These are phyloP conservation scores for Ciconia maguari DNA, from an alignment of 2,113 vertebrate genomes.

Conservation along the genomic window DNA sequence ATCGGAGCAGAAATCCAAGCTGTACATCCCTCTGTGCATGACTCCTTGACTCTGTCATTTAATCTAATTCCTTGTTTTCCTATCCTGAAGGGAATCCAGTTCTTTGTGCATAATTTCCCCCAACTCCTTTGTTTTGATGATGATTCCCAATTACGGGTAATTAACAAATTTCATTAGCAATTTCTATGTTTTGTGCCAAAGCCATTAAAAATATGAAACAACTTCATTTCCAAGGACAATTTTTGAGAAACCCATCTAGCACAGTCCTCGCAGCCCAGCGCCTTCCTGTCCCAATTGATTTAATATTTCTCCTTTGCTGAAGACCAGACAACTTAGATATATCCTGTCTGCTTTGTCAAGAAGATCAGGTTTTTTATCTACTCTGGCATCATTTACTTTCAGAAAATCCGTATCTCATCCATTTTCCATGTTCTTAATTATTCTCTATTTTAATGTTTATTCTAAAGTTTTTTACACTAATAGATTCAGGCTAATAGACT, in stretches of 20 bases:
- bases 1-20: not conserved
- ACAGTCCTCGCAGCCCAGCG: not conserved
- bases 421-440: conserved; percentile 34
- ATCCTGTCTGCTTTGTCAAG: not conserved
- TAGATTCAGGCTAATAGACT: not conserved
- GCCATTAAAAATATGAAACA: not conserved
- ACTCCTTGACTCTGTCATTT: not conserved
- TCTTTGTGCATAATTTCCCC: not conserved
- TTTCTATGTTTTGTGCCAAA: not conserved
- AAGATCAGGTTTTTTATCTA: conserved; percentile 41
- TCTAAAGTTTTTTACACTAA: conserved; percentile 30
- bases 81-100: not conserved
- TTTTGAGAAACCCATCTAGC: not conserved
- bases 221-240: not conserved
- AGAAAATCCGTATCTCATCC: not conserved
- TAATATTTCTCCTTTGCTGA: not conserved
- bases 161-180: not conserved
- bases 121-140: not conserved
- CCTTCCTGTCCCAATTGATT: not conserved
- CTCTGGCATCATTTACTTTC: conserved; percentile 3
- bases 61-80: not conserved
- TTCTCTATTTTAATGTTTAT: conserved; percentile 37
- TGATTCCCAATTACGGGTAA: not conserved
- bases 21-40: not conserved
- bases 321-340: not conserved